Evolutionary conservation across 2,113 vertebrate genomes (phyloP).

Genomic region (Rhipidura dahli): DNA sequence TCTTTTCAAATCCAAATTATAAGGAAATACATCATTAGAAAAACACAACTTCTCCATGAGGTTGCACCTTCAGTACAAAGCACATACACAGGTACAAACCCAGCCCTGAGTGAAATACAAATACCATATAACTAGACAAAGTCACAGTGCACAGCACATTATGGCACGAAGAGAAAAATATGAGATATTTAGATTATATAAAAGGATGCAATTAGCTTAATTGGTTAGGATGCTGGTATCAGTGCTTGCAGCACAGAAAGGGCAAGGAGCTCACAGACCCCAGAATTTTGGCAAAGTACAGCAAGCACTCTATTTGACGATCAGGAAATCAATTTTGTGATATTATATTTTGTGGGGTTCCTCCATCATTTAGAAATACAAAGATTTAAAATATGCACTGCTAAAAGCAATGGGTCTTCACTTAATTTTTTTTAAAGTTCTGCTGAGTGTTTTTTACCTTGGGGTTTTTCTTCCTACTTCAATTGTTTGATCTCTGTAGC

Average conservation of each 20-base stretch:
- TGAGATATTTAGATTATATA: background rate
- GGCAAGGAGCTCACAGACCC: background rate
- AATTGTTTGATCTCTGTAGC: background rate
- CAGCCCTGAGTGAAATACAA: background rate
- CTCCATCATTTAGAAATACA: background rate
- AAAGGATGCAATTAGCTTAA: background rate
- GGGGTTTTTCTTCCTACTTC: background rate
- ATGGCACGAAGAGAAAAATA: background rate
- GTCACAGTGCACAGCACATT: background rate
- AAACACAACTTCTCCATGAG: background rate
- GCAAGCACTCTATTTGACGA: background rate
- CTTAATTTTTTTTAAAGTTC: background rate
- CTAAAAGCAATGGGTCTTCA: background rate
- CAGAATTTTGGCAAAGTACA: background rate
- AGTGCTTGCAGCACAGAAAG: background rate
- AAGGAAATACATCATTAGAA: background rate
- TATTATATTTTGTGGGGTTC: background rate
- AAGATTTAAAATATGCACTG: background rate
- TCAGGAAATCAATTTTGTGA: background rate
- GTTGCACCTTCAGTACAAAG: background rate
- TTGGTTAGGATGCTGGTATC: fast-evolving
- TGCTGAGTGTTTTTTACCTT: background rate
- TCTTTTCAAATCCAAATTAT: background rate
- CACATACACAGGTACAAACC: background rate
- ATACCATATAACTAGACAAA: background rate